Base-by-base conservation (phyloP, 2,888 invertebrate genomes). In the Euproctis similis region DNA sequence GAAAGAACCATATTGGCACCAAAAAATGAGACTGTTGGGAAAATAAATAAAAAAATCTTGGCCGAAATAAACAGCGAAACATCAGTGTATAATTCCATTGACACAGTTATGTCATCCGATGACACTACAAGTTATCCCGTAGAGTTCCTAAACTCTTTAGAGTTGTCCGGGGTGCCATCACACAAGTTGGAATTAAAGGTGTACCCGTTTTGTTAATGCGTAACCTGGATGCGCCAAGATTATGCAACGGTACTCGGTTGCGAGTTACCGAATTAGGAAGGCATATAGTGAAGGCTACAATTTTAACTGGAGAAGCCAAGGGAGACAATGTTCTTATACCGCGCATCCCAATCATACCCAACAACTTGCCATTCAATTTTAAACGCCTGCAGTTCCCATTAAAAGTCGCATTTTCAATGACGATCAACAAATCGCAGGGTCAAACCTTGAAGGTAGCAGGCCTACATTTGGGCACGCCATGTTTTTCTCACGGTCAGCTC, bases 381-480 rank as follows among this genome's bases (percentile, higher is more conserved):
- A n/a, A n/a, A n/a, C n/a, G n/a, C 11, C 20, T 50, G 29, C 51
- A 51, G 35, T 52, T 51, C 26, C 46, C 48, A 9, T 26, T 48
- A 21, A 49, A 46, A 33, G 25, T 34, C 3, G 31, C 38, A 16
- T 44, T 44, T 29, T 18, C 37, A 23, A 42, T 42, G 34, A 43
- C 42, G 6, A 44, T 47, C 24, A 49, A 46, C 30, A 14, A 14
- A 14, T 14, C n/a, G n/a, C n/a, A n/a, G n/a, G n/a, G n/a, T n/a
- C n/a, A n/a, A n/a, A n/a, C n/a, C n/a, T n/a, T n/a, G n/a, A n/a
- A n/a, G n/a, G n/a, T n/a, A n/a, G n/a, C n/a, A n/a, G n/a, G n/a
- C n/a, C n/a, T n/a, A n/a, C 14, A 27, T 27, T 27, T 27, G 8
- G 13, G 14, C 10, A 14, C 21, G 10, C 20, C 27, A 21, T 30